Base-by-base conservation (phyloP, 1,140 invertebrate genomes). In the Grapholita molesta region DNA sequence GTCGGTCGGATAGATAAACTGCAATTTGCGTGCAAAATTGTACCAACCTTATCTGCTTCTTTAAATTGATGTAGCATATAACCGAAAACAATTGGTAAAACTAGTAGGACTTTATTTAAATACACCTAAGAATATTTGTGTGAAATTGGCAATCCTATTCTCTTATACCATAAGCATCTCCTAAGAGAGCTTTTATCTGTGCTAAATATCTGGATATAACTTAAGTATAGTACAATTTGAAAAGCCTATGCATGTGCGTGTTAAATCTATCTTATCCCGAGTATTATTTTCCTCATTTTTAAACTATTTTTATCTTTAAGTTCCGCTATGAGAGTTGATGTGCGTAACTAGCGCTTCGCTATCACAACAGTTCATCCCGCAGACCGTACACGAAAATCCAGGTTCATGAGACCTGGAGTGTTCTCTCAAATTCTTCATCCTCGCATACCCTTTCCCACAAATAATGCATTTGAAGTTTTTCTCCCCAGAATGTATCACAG, bases 401-500 rank as follows among this genome's bases (percentile, higher is more conserved):
- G 90, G 86, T 4, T 92, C 93, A 73, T 94, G 94, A 0, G 89
- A 88, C 52, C 91, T 92, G 69, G 90, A 82, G 69, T 94, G 94
- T 33, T 93, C 92, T 30, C 90, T 92, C 55, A 94, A 73, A 33
- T 93, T 92, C 66, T 92, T 96, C 25, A 93, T 94, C 69, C 96
- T 94, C 0, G 95, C 94, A 76, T 96, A 96, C 52, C 94, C 86
- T 42, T 95, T 93, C 5, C 85, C 88, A 72, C 94, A 94, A 2
- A 93, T 71, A 1, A 85, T 86, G 73, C 94, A 94, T 69, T 91
- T 91, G 65, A 93, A 94, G 61, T 93, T 94, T 24, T 92, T 89
- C 64, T 94, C 93, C 0, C 93, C 94, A 0, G 93, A 94, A 71
- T 95, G 94, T 88, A 94, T 90, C 92, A 95, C 76, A 95, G 96